Base-by-base conservation (phyloP, 2,888 invertebrate genomes). In the Acanthosepion pharaonis region DNA sequence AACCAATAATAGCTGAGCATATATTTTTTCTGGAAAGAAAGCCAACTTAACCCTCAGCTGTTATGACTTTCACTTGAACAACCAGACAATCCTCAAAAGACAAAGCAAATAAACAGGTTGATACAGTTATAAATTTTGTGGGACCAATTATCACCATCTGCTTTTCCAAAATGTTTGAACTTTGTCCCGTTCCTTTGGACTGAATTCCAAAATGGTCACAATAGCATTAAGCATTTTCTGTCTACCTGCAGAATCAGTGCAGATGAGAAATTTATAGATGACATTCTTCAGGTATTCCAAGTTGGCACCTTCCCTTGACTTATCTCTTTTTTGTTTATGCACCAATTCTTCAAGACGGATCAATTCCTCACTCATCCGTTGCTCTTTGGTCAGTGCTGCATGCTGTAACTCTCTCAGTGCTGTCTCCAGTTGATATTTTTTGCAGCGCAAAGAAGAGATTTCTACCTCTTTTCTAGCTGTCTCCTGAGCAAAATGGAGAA, bases 221-320 rank as follows among this genome's bases (percentile, higher is more conserved):
- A 99, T 99, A 0, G 99, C 99, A 97, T 99, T 99, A 42, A 99
- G 97, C 98, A 99, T 99, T 96, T 99, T 98, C 64, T 98, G 98
- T 95, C 98, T 98, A 0, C 98, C 98, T 5, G 98, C 98, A 64
- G 98, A 97, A 97, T 98, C 98, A 0, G 98, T 98, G 3, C 98
- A 98, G 95, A 98, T 98, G 64, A 99, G 98, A 97, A 98, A 99
- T 95, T 98, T 98, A 94, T 99, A 98, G 94, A 99, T 98, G 9
- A 99, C 99, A 97, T 99, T 99, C 97, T 99, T 99, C 95, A 99
- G 97, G 97, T 99, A 99, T 97, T 99, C 99, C 91, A 99, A 97
- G 97, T 99, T 99, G 0, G 99, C 98, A 18, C 98, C 98, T 97
- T 99, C 98, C 0, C 98, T 95, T 4, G 98, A 98, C 91, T 96